Conservation (phyloP, 2,113 vertebrate species). For the Odontesthes bonariensis region DNA sequence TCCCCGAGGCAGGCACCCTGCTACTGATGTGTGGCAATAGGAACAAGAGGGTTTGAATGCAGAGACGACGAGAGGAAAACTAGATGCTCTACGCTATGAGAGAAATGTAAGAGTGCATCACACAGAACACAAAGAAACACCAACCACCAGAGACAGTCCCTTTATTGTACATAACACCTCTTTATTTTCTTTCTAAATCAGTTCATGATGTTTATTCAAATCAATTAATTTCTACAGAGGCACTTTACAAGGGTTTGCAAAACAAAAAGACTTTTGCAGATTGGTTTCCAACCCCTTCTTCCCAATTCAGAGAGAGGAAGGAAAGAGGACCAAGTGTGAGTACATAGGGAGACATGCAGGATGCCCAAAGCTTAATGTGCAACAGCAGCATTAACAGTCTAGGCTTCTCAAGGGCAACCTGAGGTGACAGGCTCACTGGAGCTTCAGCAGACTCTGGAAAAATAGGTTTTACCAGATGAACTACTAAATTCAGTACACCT, state of each 20-base stretch:
- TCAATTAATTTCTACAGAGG: slow-evolving; percentile 81
- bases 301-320: slow-evolving; percentile 33
- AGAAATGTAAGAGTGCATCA: slow-evolving; percentile 33
- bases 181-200: slow-evolving; percentile 78
- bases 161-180: slow-evolving; percentile 84
- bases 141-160: slow-evolving; percentile 82
- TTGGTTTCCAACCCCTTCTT: slow-evolving; percentile 47
- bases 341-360: slow-evolving; percentile 26
- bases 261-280: slow-evolving; percentile 47
- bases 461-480: not conserved
- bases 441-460: not conserved
- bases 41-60: slow-evolving; percentile 12
- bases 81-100: slow-evolving; percentile 3
- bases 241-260: slow-evolving; percentile 80
- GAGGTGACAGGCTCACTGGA: slow-evolving; percentile 52
- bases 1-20: no score
- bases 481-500: not conserved
- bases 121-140: slow-evolving; percentile 78
- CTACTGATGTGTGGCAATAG: slow-evolving; percentile 23
- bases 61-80: not conserved
- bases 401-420: slow-evolving; percentile 45
- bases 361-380: slow-evolving; percentile 31
- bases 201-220: slow-evolving; percentile 71
- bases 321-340: slow-evolving; percentile 38
- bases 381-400: slow-evolving; percentile 44